phyloP scores from a whole-genome alignment of 2,888 invertebrate genomes.

The Chrysodeixis includens region DNA sequence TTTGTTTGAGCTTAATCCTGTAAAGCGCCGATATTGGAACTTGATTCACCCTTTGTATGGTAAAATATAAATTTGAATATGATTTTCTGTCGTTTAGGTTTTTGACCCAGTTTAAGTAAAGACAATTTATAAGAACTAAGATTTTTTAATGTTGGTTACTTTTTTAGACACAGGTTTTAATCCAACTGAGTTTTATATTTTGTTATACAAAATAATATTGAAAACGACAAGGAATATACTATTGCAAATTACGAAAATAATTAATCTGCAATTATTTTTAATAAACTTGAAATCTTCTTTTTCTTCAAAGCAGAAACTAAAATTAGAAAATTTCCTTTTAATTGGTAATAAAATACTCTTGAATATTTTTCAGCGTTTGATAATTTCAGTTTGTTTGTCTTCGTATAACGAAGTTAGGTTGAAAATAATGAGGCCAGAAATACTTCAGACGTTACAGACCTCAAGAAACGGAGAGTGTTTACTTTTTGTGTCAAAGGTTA shows the following conservation, averaged over 20 bases:
- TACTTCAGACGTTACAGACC: not conserved
- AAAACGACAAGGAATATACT: no score
- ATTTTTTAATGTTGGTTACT: no score
- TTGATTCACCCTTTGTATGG: not conserved
- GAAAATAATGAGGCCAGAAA: slow-evolving; percentile 2
- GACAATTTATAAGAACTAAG: no score
- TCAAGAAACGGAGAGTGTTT: not conserved
- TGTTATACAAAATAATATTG: no score
- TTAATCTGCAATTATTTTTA: not conserved
- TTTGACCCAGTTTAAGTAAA: no score
- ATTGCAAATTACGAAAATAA: no score
- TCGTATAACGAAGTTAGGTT: not conserved
- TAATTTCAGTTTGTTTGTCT: not conserved
- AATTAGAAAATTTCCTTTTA: not conserved
- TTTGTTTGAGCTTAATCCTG: slow-evolving; percentile 27
- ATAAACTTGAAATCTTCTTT: not conserved
- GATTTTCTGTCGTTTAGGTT: not conserved
- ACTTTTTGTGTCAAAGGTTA: not conserved
- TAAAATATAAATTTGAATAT: not conserved
- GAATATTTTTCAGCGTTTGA: not conserved
- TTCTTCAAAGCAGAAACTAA: not conserved
- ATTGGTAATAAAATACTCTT: slow-evolving; percentile 2
- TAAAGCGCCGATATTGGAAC: not conserved
- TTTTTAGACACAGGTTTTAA: no score
- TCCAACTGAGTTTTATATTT: no score